Conservation (phyloP, 2,113 vertebrate species). For the Amphiprion ocellaris region DNA sequence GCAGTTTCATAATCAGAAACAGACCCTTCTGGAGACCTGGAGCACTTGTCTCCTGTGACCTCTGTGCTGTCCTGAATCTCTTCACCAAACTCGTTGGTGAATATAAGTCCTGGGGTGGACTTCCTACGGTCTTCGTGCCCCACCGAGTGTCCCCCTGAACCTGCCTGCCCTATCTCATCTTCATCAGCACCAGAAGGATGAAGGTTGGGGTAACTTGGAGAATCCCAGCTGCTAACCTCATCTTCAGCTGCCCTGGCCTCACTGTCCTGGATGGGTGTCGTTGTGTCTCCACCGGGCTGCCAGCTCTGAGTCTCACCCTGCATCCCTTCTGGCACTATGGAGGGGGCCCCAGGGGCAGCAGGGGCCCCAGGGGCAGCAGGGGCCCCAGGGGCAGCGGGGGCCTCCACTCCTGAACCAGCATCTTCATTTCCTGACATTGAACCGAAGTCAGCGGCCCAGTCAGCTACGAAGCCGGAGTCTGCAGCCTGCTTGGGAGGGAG, state of each 20-base stretch:
- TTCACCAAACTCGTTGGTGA: conserved; percentile 82
- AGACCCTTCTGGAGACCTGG: conserved; percentile 74
- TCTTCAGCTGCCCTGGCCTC: conserved; percentile 69
- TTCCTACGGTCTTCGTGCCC: conserved; percentile 54
- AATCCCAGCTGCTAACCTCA: conserved; percentile 82
- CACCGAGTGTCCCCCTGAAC: conserved; percentile 16
- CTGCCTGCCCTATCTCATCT: conserved; percentile 28
- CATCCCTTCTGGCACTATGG: conserved; percentile 64
- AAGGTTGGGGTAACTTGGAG: conserved; percentile 67
- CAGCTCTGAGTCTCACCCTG: conserved; percentile 68
- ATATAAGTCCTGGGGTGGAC: conserved; percentile 80
- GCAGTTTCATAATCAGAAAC: conserved; percentile 83
- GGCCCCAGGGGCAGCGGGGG: no score
- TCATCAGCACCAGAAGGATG: conserved; percentile 54
- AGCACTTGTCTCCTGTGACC: conserved; percentile 50
- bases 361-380: no score
- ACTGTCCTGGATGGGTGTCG: conserved; percentile 59
- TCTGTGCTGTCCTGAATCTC: conserved; percentile 69
- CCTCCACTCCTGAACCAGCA: conserved; percentile 28
- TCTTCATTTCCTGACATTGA: conserved; percentile 80
- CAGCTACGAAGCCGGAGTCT: conserved; percentile 76
- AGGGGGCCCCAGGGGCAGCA: conserved; percentile 56
- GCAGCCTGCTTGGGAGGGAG: conserved; percentile 82
- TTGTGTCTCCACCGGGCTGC: conserved; percentile 63
- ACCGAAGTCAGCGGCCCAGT: conserved; percentile 90